Evolutionary conservation across 2,888 invertebrate genomes (phyloP), one percentile per base, ranked within the genome.

Genomic region (Punctoribates punctum): DNA sequence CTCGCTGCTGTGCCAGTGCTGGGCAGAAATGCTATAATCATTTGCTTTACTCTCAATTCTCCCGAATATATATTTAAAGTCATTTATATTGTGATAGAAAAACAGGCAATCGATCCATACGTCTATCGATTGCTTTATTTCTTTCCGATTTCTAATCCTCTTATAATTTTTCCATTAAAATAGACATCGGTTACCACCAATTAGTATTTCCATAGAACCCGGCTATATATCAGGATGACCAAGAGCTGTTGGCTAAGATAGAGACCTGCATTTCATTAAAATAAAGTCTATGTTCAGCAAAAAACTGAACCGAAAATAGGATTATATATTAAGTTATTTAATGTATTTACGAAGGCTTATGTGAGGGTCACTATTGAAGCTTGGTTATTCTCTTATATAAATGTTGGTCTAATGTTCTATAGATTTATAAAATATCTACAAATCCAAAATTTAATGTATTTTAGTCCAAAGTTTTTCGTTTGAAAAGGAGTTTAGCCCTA

Each of bases 1-100:
- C 13, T 72, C 72, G 48, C 72, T 72, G 72, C 48, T 72, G 42
- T 72, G 72, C 46, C 48, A 48, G 38, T 72, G 46, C 72, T 72
- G 72, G 72, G 48, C 72, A 72, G 72, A 72, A 72, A 72, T 48
- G 48, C 48, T 67, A 38, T 38, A 25, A 23, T 29, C 65, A 34
- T n/a, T 25, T 23, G 1, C 17, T 38, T 11, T 3, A 9, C 34
- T 11, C 29, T 67, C 38, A 15, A 20, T 67, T 1, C 17, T 34
- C 29, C 27, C 25, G 1, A 42, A 38, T 15, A 42, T 15, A 42
- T 67, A 34, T 34, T 67, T 38, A 67, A 20, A 34, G 20, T 23
- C 38, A 38, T 67, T 34, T 67, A 67, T 67, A 34, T 13, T 38
- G 13, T 62, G 38, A 42, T 6, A 67, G 34, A 67, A 34, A 67